These are phyloP conservation scores for Chrysocyon brachyurus DNA, from an alignment of 2,797 vertebrate genomes.

Conservation along the genomic window DNA sequence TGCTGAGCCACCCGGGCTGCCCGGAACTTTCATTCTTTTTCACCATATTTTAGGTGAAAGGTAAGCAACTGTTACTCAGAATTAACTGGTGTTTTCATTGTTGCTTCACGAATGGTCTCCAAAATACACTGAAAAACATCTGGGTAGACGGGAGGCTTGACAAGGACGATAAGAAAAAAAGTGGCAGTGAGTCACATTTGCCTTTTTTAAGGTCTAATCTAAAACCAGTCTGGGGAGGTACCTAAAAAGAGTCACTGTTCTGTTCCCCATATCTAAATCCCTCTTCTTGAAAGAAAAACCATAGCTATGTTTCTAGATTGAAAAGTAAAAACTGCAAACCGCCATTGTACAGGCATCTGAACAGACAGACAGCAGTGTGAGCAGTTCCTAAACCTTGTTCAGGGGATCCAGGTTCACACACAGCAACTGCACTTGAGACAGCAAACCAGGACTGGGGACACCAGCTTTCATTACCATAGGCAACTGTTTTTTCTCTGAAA, in stretches of 20 bases:
- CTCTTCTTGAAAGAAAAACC: constrained; percentile 3
- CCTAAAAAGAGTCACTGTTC: not conserved
- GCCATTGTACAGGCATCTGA: not conserved
- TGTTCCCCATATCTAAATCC: not conserved
- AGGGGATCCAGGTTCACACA: not conserved
- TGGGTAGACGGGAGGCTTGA: not conserved
- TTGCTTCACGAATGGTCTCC: not conserved
- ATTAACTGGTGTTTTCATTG: constrained; percentile 18
- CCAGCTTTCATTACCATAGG: not conserved
- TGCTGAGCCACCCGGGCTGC: no score
- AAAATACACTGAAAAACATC: not conserved
- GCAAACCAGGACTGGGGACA: not conserved
- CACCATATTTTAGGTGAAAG: not conserved
- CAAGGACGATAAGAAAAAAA: not conserved
- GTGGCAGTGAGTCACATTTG: not conserved
- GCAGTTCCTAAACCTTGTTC: not conserved
- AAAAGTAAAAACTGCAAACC: constrained; percentile 18
- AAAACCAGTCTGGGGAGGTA: not conserved
- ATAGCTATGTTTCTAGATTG: not conserved
- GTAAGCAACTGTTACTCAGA: not conserved
- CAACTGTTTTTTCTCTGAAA: constrained; percentile 8
- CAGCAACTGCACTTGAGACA: not conserved
- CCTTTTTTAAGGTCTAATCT: not conserved
- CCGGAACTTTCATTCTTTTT: not conserved
- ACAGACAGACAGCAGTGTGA: not conserved